Evolutionary conservation across 2,113 vertebrate genomes (phyloP).

Genomic region (Ibidorhyncha struthersii): DNA sequence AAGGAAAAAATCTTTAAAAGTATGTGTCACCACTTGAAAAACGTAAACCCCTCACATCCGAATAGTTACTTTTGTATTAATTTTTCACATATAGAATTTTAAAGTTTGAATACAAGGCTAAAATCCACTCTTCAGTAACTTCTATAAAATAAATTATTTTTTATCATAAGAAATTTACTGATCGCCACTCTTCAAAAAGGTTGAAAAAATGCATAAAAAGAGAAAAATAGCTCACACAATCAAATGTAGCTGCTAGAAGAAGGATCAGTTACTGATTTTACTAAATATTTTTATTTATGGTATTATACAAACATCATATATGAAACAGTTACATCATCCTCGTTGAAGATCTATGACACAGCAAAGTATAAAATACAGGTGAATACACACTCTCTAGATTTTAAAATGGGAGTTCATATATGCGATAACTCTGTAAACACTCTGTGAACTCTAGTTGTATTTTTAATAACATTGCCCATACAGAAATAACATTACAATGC

Average conservation of each 20-base stretch:
- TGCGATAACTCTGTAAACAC: not conserved
- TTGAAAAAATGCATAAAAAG: not conserved
- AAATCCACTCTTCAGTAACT: not conserved
- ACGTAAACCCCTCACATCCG: not conserved
- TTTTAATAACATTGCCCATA: not conserved
- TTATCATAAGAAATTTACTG: not conserved
- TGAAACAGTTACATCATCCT: not conserved
- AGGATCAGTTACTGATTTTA: not conserved
- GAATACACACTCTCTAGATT: not conserved
- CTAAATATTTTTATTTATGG: not conserved
- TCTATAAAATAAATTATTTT: not conserved
- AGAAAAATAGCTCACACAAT: not conserved
- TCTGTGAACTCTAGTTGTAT: rapidly evolving
- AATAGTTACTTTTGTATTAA: not conserved
- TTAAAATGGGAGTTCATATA: not conserved
- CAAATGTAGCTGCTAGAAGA: not conserved
- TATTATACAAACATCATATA: not conserved
- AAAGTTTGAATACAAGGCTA: not conserved
- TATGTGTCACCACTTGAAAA: not conserved
- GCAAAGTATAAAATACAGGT: not conserved
- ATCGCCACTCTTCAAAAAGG: not conserved
- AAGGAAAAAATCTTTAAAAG: not conserved
- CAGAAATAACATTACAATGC: not conserved
- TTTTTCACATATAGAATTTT: not conserved
- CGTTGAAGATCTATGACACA: not conserved